Evolutionary conservation across 2,888 invertebrate genomes (phyloP).

Genomic region (Antheraea yamamai): DNA sequence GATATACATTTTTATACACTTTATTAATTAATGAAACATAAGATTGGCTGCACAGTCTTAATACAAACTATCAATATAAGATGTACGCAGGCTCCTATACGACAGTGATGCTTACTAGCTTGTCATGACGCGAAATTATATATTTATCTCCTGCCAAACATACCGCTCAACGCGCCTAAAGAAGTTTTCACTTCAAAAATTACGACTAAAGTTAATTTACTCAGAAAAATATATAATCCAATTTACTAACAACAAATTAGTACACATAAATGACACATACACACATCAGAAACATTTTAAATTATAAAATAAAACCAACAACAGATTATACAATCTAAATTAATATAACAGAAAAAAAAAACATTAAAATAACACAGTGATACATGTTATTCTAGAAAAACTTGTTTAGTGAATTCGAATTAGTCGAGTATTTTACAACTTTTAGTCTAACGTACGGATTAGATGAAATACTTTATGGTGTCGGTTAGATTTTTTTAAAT

Average conservation of each 20-base stretch:
- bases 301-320: constrained; percentile 25
- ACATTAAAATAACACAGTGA: not conserved
- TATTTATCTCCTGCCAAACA: no score
- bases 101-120: no score
- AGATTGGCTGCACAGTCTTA: no score
- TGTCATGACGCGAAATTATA: no score
- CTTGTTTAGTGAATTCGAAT: constrained; percentile 29
- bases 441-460: constrained; percentile 20
- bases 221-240: not conserved
- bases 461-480: constrained; percentile 20
- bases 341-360: not conserved
- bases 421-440: constrained; percentile 21
- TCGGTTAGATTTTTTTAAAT: constrained; percentile 1
- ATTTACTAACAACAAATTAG: not conserved
- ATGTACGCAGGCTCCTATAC: no score
- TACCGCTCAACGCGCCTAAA: no score
- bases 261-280: constrained; percentile 10
- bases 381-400: constrained; percentile 17
- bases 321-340: constrained; percentile 24
- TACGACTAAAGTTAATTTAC: not conserved
- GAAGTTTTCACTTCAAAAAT: not conserved
- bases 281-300: not conserved
- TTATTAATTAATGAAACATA: no score
- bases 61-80: no score
- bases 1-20: no score